These are phyloP conservation scores for Turritopsis dohrnii DNA, from an alignment of 30 jellyfish, hydroid and myxozoan species.

Conservation along the genomic window DNA sequence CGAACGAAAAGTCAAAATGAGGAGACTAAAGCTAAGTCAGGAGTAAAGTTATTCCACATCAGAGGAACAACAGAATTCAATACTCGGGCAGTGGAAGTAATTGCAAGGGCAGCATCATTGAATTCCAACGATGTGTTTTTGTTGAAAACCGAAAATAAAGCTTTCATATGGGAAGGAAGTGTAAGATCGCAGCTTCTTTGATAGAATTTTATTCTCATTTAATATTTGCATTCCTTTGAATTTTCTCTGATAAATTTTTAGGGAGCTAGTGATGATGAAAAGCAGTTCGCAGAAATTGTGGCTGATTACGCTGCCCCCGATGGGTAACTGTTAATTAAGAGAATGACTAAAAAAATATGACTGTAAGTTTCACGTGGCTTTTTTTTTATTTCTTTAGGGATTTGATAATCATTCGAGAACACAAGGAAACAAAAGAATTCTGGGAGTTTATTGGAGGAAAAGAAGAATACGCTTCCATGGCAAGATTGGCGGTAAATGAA, in stretches of 20 bases:
- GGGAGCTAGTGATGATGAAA: constrained; percentile 99
- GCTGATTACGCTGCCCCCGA: constrained; percentile 88
- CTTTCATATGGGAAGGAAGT: constrained; percentile 90
- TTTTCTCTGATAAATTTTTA: neutral
- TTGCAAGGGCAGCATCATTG: constrained; percentile 92
- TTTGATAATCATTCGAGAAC: constrained; percentile 60
- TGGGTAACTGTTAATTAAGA: constrained; percentile 46
- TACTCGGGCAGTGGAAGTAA: constrained; percentile 96
- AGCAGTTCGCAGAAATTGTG: constrained; percentile 54
- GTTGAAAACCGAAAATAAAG: constrained; percentile 53
- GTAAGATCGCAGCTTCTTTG: constrained; percentile 34
- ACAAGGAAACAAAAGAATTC: constrained; percentile 75
- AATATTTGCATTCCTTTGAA: neutral
- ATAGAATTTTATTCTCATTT: neutral
- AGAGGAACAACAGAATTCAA: constrained; percentile 87
- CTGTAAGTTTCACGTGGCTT: neutral
- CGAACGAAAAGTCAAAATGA: constrained; percentile 38
- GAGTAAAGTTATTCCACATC: constrained; percentile 77
- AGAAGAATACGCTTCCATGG: constrained; percentile 88
- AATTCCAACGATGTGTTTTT: constrained; percentile 88
- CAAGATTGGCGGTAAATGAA: constrained; percentile 56
- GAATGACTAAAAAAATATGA: neutral
- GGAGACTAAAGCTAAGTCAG: constrained; percentile 44
- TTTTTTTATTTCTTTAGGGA: constrained; percentile 36
- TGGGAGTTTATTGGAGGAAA: constrained; percentile 95